Conservation (phyloP, 2,888 invertebrate genomes). For the Sericinus montela region DNA sequence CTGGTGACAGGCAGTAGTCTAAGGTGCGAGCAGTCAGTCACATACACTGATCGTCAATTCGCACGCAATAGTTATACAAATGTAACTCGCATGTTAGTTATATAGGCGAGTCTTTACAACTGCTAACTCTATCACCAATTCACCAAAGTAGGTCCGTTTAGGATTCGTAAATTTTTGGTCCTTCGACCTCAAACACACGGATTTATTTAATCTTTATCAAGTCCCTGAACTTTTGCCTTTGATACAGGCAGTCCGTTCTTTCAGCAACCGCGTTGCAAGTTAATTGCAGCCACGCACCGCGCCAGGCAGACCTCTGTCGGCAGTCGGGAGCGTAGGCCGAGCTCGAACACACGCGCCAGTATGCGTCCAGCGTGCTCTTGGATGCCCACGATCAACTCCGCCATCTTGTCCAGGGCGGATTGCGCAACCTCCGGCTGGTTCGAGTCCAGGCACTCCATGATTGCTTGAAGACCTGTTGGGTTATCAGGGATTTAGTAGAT, state of each 20-base stretch:
- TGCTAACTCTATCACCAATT: not conserved
- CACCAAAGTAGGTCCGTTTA: not conserved
- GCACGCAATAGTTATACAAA: too few species aligned
- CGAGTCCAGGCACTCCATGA: constrained; percentile 90
- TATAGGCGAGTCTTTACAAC: too few species aligned
- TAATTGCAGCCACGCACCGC: constrained; percentile 88
- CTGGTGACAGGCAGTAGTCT: too few species aligned
- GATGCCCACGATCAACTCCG: constrained; percentile 89
- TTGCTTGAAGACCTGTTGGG: constrained; percentile 83
- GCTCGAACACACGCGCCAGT: constrained; percentile 88
- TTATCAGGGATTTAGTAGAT: not conserved
- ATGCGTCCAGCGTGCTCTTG: constrained; percentile 91
- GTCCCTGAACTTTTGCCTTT: not conserved
- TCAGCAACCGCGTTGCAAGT: constrained; percentile 90
- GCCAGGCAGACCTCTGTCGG: constrained; percentile 88
- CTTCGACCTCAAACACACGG: not conserved
- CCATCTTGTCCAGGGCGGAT: constrained; percentile 88
- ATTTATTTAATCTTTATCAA: not conserved
- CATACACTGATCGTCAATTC: too few species aligned
- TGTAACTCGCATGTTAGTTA: too few species aligned
- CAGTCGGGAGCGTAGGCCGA: constrained; percentile 88
- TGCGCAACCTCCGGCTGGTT: constrained; percentile 88
- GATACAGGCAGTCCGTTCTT: not conserved
- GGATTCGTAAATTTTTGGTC: not conserved
- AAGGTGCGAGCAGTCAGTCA: too few species aligned